Evolutionary conservation across 53 echinoderm and acorn worm genomes (phyloP).

Genomic region (Mesocentrotus franciscanus): DNA sequence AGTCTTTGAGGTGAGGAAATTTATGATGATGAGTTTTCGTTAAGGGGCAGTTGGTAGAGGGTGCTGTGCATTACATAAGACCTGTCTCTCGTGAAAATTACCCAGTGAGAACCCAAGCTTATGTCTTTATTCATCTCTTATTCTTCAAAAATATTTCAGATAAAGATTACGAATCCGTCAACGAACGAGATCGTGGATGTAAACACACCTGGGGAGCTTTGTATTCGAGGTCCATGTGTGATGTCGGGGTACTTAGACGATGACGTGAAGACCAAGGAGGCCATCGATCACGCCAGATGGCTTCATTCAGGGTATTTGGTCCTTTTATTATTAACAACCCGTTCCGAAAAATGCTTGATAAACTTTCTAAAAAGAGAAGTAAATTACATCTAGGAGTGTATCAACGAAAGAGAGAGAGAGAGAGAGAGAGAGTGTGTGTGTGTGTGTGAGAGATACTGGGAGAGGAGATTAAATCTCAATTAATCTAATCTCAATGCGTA

Average conservation of each 20-base stretch:
- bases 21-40: too few species aligned
- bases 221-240: not conserved
- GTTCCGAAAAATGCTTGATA: not conserved
- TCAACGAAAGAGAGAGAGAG: not conserved
- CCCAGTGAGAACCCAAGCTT: too few species aligned
- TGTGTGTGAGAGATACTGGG: not conserved
- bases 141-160: not conserved
- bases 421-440: not conserved
- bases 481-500: too few species aligned
- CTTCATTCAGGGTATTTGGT: not conserved
- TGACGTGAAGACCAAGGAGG: slow-evolving; percentile 19
- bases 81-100: too few species aligned
- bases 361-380: not conserved
- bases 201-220: not conserved
- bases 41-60: too few species aligned
- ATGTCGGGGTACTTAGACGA: slow-evolving; percentile 37
- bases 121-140: too few species aligned
- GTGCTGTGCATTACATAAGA: too few species aligned
- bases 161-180: slow-evolving; percentile 22
- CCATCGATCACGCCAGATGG: slow-evolving; percentile 11
- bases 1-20: too few species aligned
- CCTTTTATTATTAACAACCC: not conserved
- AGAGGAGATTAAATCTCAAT: too few species aligned
- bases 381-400: not conserved
- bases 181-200: slow-evolving; percentile 23